Conservation (phyloP, 2,888 invertebrate genomes). For the Mesopsocus fuscifrons region DNA sequence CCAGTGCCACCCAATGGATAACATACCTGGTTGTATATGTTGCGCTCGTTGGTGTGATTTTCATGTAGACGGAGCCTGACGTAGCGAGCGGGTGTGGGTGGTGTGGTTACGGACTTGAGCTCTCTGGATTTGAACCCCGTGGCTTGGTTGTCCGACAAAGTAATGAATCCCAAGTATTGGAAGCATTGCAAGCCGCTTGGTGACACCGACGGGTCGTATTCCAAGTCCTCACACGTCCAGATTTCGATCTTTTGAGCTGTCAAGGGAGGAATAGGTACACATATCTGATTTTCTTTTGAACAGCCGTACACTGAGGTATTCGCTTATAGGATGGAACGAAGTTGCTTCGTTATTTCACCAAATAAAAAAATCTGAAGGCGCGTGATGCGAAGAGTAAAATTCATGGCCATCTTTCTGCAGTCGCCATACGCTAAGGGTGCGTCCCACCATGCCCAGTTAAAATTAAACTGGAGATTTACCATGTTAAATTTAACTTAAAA, state of each 20-base stretch:
- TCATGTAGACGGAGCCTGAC: constrained; percentile 70
- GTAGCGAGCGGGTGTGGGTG: constrained; percentile 48
- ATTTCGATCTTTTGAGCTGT: constrained; percentile 53
- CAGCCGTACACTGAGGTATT: background rate
- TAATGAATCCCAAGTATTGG: constrained; percentile 51
- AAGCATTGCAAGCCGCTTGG: constrained; percentile 28
- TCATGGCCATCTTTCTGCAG: no score
- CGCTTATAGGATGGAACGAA: no score
- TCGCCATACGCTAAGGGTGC: no score
- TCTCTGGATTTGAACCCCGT: constrained; percentile 66
- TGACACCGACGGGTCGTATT: constrained; percentile 1
- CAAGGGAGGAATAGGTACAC: constrained; percentile 15
- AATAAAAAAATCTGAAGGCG: no score
- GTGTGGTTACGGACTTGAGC: constrained; percentile 66
- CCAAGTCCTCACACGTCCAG: constrained; percentile 31
- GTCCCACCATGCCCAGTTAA: no score
- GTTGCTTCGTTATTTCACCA: no score
- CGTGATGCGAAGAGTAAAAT: no score
- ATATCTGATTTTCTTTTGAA: background rate
- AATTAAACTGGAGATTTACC: no score
- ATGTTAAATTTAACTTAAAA: no score
- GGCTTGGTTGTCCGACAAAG: constrained; percentile 56
- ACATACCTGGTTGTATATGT: constrained; percentile 62
- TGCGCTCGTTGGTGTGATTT: constrained; percentile 65
- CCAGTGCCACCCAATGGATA: no score